Percentiles rank a stretch among this genome's conserved stretches.
These are phyloP conservation scores for Bathynomus jamesi DNA, from an alignment of 1,140 invertebrate genomes.

Conservation along the genomic window DNA sequence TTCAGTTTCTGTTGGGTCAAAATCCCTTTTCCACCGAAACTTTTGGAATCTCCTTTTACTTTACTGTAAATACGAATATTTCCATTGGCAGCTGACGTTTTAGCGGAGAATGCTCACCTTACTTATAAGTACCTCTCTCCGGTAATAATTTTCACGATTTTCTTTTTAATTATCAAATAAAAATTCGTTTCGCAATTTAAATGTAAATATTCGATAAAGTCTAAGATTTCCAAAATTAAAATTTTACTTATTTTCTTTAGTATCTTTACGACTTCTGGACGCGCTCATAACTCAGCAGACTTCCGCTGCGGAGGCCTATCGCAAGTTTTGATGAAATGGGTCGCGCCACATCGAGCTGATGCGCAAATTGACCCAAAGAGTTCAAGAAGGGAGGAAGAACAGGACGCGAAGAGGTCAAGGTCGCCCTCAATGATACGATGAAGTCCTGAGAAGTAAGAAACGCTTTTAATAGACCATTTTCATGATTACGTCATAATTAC, in stretches of 20 bases:
- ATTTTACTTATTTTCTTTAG: slow-evolving; percentile 46
- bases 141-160: slow-evolving; percentile 49
- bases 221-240: not conserved
- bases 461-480: no score
- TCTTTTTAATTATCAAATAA: not conserved
- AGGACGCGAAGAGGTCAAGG: slow-evolving; percentile 81
- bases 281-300: slow-evolving; percentile 96
- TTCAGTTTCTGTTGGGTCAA: slow-evolving; percentile 93
- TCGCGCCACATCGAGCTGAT: slow-evolving; percentile 83
- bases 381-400: slow-evolving; percentile 74
- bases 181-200: not conserved
- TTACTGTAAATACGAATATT: slow-evolving; percentile 96
- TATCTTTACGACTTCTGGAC: slow-evolving; percentile 85
- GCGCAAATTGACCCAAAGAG: slow-evolving; percentile 75
- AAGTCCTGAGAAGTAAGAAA: slow-evolving; percentile 52
- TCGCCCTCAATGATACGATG: slow-evolving; percentile 84
- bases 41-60: slow-evolving; percentile 88
- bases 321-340: slow-evolving; percentile 84
- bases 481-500: no score
- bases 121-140: slow-evolving; percentile 93
- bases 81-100: slow-evolving; percentile 94
- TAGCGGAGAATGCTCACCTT: slow-evolving; percentile 95
- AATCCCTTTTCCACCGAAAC: slow-evolving; percentile 96
- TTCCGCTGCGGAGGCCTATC: slow-evolving; percentile 92
- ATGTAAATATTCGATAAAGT: not conserved